A percentile compares a stretch with the other conserved stretches of the same genome.
Conservation (phyloP, 2,797 vertebrate species). For the Lagodon rhomboides region DNA sequence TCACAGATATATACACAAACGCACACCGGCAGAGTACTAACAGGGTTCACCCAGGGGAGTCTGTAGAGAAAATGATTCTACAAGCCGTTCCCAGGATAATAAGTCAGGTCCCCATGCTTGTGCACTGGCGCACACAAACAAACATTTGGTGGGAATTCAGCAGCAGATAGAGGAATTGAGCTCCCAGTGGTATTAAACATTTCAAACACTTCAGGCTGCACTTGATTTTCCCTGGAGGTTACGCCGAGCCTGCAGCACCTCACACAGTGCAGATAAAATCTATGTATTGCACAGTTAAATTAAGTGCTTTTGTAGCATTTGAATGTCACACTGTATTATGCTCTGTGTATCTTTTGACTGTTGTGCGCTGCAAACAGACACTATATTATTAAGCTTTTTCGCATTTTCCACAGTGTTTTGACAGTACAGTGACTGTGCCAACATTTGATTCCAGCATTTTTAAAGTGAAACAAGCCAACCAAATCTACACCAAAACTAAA, state of each 20-base stretch:
- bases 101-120: conserved; percentile 51
- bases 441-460: not conserved
- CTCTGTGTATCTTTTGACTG: conserved; percentile 15
- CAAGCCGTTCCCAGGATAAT: conserved; percentile 62
- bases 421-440: not conserved
- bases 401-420: not conserved
- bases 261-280: conserved; percentile 40
- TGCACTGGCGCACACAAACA: conserved; percentile 34
- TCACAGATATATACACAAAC: conserved; percentile 37
- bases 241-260: conserved; percentile 27
- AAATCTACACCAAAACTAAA: conserved; percentile 3
- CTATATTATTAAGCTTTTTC: no score
- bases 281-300: conserved; percentile 31
- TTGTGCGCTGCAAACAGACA: conserved; percentile 5
- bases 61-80: conserved; percentile 60
- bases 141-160: conserved; percentile 48
- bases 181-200: conserved; percentile 65
- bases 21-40: conserved; percentile 46
- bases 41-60: conserved; percentile 64
- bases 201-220: conserved; percentile 70
- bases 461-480: conserved; percentile 6
- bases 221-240: conserved; percentile 62
- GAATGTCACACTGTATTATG: conserved; percentile 15
- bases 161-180: conserved; percentile 57
- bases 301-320: conserved; percentile 28